Conservation (phyloP, 2,113 vertebrate genomes). For the Nanorana parkeri region DNA sequence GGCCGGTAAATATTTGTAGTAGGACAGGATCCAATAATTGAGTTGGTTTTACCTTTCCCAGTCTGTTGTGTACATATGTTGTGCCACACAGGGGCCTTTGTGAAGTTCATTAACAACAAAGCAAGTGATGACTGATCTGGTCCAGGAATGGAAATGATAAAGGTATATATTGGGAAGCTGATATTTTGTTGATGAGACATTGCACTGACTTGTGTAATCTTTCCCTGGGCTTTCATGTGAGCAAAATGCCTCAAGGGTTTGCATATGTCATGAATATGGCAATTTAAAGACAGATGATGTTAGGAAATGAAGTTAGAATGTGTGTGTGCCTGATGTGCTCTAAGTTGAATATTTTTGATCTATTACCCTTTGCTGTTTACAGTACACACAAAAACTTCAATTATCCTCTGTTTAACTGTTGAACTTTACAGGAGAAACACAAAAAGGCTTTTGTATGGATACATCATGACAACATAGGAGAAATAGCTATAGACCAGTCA, state of each 20-base stretch:
- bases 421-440: constrained; percentile 52
- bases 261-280: constrained; percentile 62
- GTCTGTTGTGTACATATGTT: constrained; percentile 26
- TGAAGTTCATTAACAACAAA: constrained; percentile 59
- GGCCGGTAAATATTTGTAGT: too few relatives aligned
- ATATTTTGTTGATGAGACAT: constrained; percentile 61
- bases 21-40: too few relatives aligned
- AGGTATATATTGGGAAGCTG: constrained; percentile 62
- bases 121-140: constrained; percentile 60
- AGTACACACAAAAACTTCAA: constrained; percentile 61
- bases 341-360: constrained; percentile 63
- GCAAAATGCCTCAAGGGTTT: constrained; percentile 65
- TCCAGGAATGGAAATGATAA: constrained; percentile 61
- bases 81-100: constrained; percentile 33
- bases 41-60: too few relatives aligned
- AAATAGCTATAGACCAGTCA: neutral
- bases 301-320: constrained; percentile 64
- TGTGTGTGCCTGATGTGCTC: constrained; percentile 60
- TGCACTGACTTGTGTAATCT: constrained; percentile 64
- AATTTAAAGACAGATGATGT: constrained; percentile 66
- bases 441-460: neutral
- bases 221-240: constrained; percentile 62
- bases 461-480: neutral
- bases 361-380: constrained; percentile 64
- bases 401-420: constrained; percentile 58